Percentiles rank a stretch among this genome's conserved stretches.
phyloP scores from a whole-genome alignment of 2,888 invertebrate genomes.

The Ormyrus thymus region DNA sequence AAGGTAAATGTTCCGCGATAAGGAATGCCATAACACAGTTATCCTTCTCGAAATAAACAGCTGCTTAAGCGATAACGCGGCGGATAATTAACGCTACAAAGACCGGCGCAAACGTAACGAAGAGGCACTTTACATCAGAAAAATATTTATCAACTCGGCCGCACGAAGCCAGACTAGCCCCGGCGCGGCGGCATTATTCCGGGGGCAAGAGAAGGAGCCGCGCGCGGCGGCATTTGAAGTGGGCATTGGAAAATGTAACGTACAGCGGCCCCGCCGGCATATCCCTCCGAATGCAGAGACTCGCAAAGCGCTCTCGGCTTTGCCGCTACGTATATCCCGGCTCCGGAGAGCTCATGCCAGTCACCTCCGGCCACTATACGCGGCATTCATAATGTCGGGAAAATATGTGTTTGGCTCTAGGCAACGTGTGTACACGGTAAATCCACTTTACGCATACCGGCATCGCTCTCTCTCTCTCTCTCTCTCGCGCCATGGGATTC shows the following conservation, averaged over 20 bases:
- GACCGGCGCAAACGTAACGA: too few relatives aligned
- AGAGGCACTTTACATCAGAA: too few relatives aligned
- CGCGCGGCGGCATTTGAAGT: slow-evolving; percentile 20
- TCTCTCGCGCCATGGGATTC: slow-evolving; percentile 45
- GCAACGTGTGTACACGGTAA: slow-evolving; percentile 55
- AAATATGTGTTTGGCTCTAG: slow-evolving; percentile 57
- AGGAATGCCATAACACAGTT: too few relatives aligned
- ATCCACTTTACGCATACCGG: slow-evolving; percentile 53
- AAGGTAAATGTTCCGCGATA: too few relatives aligned
- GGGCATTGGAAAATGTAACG: slow-evolving; percentile 17
- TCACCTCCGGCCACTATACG: slow-evolving; percentile 19
- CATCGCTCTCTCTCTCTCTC: slow-evolving; percentile 4
- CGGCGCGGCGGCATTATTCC: too few relatives aligned
- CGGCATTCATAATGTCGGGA: slow-evolving; percentile 53
- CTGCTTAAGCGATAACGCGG: too few relatives aligned
- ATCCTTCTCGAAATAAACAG: too few relatives aligned
- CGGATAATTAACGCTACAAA: too few relatives aligned
- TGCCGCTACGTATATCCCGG: neutral
- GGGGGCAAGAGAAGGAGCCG: too few relatives aligned
- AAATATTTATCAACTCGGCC: too few relatives aligned
- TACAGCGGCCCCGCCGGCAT: neutral
- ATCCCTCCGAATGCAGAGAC: neutral
- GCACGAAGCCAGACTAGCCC: too few relatives aligned
- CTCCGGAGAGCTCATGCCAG: slow-evolving; percentile 6
- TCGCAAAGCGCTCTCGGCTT: slow-evolving; percentile 4